Conservation (phyloP, 2,888 invertebrate species). For the Acholoe squamosa region DNA sequence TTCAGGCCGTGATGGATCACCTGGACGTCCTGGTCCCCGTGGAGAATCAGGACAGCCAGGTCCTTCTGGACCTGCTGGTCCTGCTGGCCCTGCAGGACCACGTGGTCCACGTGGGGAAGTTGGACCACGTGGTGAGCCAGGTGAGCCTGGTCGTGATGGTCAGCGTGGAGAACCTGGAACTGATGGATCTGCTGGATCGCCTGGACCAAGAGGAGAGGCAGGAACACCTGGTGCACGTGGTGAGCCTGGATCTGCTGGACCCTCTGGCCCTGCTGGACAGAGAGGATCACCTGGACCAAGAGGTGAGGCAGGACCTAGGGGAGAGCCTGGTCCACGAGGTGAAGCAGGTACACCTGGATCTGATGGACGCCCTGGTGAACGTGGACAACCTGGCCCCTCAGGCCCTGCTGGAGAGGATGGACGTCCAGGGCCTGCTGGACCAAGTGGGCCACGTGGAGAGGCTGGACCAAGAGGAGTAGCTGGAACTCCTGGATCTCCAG, state of each 20-base stretch:
- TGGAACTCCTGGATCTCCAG: constrained; percentile 66
- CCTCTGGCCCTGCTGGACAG: constrained; percentile 65
- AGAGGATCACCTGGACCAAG: constrained; percentile 62
- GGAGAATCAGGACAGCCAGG: constrained; percentile 65
- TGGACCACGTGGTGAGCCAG: constrained; percentile 85
- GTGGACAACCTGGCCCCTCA: constrained; percentile 61
- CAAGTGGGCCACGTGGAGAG: constrained; percentile 85
- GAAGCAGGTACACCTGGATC: constrained; percentile 54
- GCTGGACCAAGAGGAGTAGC: constrained; percentile 65
- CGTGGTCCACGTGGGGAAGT: constrained; percentile 80
- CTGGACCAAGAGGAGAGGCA: constrained; percentile 57
- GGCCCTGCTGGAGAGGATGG: constrained; percentile 65
- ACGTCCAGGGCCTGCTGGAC: constrained; percentile 73
- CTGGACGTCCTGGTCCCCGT: constrained; percentile 61
- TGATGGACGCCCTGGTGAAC: constrained; percentile 43
- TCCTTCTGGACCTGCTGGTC: constrained; percentile 47
- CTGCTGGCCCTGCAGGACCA: constrained; percentile 58
- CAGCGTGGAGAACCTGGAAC: constrained; percentile 52
- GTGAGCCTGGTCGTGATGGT: constrained; percentile 61
- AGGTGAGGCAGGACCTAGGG: constrained; percentile 63
- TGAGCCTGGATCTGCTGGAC: constrained; percentile 62
- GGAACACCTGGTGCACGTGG: constrained; percentile 50
- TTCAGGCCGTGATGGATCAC: constrained; percentile 54
- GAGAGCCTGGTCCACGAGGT: constrained; percentile 58
- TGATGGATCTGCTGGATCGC: constrained; percentile 56